Evolutionary conservation across 2,888 invertebrate species (phyloP).

Genomic region (Erebia aethiops): DNA sequence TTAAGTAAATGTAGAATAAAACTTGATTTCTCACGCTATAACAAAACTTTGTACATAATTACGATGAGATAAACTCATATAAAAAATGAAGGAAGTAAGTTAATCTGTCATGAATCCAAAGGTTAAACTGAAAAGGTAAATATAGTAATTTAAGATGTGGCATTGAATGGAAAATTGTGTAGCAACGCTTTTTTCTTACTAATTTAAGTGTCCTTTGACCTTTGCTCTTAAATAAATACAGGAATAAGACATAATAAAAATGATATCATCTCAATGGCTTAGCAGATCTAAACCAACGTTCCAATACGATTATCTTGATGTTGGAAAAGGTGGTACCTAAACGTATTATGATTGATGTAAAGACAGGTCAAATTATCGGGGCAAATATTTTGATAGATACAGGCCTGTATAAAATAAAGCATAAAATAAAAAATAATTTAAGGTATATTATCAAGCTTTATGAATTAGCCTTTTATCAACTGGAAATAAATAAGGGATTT

Average conservation of each 20-base stretch:
- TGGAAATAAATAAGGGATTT: too few relatives aligned
- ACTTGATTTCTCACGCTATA: background rate
- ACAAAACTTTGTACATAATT: background rate
- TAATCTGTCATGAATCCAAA: constrained; percentile 22
- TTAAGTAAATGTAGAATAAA: background rate
- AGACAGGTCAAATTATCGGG: too few relatives aligned
- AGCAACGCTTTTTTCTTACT: constrained; percentile 13
- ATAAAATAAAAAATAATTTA: too few relatives aligned
- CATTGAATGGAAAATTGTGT: constrained; percentile 25
- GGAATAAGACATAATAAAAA: constrained; percentile 1
- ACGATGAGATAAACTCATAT: constrained; percentile 12
- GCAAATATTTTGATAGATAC: too few relatives aligned
- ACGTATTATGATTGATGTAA: too few relatives aligned
- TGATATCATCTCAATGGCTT: constrained; percentile 11
- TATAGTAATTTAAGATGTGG: constrained; percentile 21
- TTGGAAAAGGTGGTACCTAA: too few relatives aligned
- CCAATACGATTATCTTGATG: too few relatives aligned
- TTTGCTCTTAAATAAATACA: constrained; percentile 14
- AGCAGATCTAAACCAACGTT: background rate
- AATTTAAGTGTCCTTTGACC: constrained; percentile 15
- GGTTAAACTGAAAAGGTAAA: constrained; percentile 23
- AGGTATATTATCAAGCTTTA: too few relatives aligned
- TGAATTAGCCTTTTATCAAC: too few relatives aligned
- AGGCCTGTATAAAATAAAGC: too few relatives aligned
- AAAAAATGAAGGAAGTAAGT: constrained; percentile 20